phyloP scores from a whole-genome alignment of 1,140 invertebrate genomes.

The Drosophila rhopaloa region DNA sequence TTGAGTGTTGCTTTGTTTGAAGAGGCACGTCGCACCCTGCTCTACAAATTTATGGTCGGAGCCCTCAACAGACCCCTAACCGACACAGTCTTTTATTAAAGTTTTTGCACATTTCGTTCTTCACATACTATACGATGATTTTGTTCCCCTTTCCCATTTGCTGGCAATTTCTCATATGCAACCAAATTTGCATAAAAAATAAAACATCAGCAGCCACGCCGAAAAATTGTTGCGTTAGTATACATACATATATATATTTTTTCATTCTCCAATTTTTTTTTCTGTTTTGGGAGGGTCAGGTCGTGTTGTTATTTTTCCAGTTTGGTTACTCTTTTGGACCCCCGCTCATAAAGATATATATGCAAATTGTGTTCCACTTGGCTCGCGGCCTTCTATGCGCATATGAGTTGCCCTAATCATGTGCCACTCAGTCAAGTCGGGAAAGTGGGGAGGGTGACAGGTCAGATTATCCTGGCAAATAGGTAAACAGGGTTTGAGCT shows the following conservation, averaged over 20 bases:
- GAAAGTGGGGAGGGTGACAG: conserved; percentile 13
- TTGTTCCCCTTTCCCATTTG: conserved; percentile 25
- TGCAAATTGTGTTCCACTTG: conserved; percentile 74
- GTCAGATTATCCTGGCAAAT: conserved; percentile 36
- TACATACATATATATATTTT: conserved; percentile 19
- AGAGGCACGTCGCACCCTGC: conserved; percentile 62
- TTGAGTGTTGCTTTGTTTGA: conserved; percentile 82
- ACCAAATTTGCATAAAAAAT: conserved; percentile 81
- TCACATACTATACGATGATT: conserved; percentile 60
- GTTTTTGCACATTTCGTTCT: conserved; percentile 67
- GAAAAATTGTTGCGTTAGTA: conserved; percentile 76
- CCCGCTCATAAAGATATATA: conserved; percentile 60
- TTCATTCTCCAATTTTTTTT: not conserved
- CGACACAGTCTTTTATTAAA: conserved; percentile 68
- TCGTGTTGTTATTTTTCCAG: conserved; percentile 51
- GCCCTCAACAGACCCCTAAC: conserved; percentile 5
- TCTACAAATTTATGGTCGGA: conserved; percentile 65
- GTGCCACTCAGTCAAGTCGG: conserved; percentile 37
- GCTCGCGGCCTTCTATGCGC: conserved; percentile 28
- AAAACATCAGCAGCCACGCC: conserved; percentile 66
- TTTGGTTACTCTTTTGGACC: conserved; percentile 42
- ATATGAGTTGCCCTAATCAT: conserved; percentile 64
- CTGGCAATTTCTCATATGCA: conserved; percentile 77
- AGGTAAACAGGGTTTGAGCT: conserved; percentile 30
- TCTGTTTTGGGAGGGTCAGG: conserved; percentile 2